A percentile compares a stretch with the other conserved stretches of the same genome.
These are phyloP conservation scores for Labeo rohita DNA, from an alignment of 2,113 vertebrate genomes.

Conservation along the genomic window DNA sequence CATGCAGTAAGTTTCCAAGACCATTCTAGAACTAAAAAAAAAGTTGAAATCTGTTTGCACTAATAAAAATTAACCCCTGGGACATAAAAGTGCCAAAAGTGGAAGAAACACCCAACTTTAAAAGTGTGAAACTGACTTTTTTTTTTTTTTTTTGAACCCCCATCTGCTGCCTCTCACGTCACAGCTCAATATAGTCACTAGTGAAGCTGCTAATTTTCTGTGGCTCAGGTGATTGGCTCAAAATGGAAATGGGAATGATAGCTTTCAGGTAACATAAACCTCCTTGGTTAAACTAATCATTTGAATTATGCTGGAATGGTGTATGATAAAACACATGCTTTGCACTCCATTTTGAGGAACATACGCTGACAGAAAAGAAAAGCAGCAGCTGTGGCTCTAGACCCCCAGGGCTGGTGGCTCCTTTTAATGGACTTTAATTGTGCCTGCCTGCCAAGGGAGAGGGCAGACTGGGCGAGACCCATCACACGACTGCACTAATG, in stretches of 20 bases:
- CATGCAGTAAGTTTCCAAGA: background rate
- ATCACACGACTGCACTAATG: constrained; percentile 47
- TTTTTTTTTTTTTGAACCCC: background rate
- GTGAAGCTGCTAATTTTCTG: background rate
- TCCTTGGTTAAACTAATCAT: constrained; percentile 6
- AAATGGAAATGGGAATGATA: background rate
- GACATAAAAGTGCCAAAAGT: background rate
- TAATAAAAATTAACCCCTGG: background rate
- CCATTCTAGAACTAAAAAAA: background rate
- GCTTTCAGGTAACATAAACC: background rate
- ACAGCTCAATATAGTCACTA: background rate
- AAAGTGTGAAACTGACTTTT: background rate
- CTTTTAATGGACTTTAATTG: constrained; percentile 51
- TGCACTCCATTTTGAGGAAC: background rate
- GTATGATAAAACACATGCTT: background rate
- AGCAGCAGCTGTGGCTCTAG: constrained; percentile 19
- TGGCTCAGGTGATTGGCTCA: constrained; percentile 2
- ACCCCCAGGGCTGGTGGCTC: background rate
- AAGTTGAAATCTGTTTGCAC: background rate
- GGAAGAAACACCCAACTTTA: background rate
- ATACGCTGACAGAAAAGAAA: background rate
- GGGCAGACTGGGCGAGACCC: constrained; percentile 27
- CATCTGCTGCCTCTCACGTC: background rate
- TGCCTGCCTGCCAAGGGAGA: constrained; percentile 26
- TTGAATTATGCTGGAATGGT: background rate